Evolutionary conservation across 2,797 vertebrate genomes (phyloP), one percentile per base, ranked within the genome.

Genomic region (Cuculus canorus): DNA sequence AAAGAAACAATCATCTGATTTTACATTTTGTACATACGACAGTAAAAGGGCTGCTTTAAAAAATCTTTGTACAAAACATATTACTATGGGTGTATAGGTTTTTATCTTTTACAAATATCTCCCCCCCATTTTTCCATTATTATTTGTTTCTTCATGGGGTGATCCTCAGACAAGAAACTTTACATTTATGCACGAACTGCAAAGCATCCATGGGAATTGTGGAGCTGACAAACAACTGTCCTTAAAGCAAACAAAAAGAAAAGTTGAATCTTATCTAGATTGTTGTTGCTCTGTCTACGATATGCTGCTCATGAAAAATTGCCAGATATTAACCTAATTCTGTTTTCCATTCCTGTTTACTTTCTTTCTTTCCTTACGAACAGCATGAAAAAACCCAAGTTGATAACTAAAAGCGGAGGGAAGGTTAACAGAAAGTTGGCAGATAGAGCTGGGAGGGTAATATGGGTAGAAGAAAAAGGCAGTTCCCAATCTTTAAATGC

Each of bases 211-310:
- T 7, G 8, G 69, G 48, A 90, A 87, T 47, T 3, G 9, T 12
- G 35, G 48, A 81, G 54, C 68, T 81, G 83, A 83, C 81, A 84
- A 94, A 68, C 71, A 73, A 92, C 78, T 95, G 71, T 85, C 53
- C 75, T 60, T 82, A 53, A 86, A 73, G 23, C 35, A 59, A 66
- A 33, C 63, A 65, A 64, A 82, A 66, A 64, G n/a, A 65, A 59
- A 93, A 80, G 28, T 56, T 39, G 68, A 86, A 69, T 18, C n/a
- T 93, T 93, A 82, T 32, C 65, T 48, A 61, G 35, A 59, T 22
- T 86, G 63, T 32, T 80, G 25, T 45, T 83, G 17, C 48, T 91
- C 17, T 28, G n/a, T 64, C 71, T 84, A 66, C 71, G 57, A 86
- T 88, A 52, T 52, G 39, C 43, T 82, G 93, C 77, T 90, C 53